These are phyloP conservation scores for Eugnorisma glareosa DNA, from an alignment of 2,888 invertebrate species.

Conservation along the genomic window DNA sequence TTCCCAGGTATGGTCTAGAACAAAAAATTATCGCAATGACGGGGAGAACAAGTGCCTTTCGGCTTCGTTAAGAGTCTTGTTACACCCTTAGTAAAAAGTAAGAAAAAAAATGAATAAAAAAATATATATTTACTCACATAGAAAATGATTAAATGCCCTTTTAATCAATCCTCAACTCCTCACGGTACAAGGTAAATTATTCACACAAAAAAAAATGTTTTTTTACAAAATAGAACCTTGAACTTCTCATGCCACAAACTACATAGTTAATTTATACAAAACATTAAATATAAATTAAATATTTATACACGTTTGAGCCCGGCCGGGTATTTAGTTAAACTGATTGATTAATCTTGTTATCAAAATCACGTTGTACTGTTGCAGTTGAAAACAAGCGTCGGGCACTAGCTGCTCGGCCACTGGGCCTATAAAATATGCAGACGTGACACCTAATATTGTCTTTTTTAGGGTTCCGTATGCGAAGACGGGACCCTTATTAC, in stretches of 20 bases:
- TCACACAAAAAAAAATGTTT: not conserved
- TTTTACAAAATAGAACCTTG: not conserved
- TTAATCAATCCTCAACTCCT: not conserved
- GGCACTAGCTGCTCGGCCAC: not conserved
- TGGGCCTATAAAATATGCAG: not conserved
- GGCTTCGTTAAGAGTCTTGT: no score
- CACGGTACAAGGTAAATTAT: not conserved
- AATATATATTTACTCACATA: conserved; percentile 9
- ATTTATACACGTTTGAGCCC: conserved; percentile 11
- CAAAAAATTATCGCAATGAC: no score
- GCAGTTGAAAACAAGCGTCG: not conserved
- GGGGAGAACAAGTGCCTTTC: no score
- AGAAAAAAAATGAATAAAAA: not conserved
- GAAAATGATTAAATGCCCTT: no score
- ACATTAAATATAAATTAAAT: not conserved
- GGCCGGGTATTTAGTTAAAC: not conserved
- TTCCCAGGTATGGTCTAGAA: no score
- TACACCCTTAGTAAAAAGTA: no score
- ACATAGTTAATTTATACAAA: not conserved
- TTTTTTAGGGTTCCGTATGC: no score
- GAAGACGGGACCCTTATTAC: no score
- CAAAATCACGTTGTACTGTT: not conserved
- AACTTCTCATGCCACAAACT: not conserved
- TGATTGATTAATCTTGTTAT: not conserved
- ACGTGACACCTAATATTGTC: not conserved